A percentile compares a stretch with the other conserved stretches of the same genome.
phyloP scores from a whole-genome alignment of 2,888 invertebrate genomes.

The Euzetes globulus region DNA sequence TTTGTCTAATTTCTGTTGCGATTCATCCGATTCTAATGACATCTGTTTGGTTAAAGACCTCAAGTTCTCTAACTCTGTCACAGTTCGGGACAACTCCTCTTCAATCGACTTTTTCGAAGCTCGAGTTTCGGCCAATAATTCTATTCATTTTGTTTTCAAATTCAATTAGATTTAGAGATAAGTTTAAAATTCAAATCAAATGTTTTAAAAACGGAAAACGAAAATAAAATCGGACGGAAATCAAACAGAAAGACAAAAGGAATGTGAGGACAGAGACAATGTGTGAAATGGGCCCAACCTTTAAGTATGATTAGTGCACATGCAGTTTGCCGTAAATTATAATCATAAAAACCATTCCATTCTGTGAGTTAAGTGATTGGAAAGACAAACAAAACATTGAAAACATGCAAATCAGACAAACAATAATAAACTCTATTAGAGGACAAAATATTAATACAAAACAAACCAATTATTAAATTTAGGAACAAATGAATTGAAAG shows the following conservation, averaged over 20 bases:
- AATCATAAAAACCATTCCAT: constrained; percentile 15
- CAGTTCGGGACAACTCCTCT: constrained; percentile 8
- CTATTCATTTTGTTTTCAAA: neutral
- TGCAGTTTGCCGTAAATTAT: constrained; percentile 27
- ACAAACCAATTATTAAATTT: neutral
- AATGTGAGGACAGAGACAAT: neutral
- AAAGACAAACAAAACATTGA: neutral
- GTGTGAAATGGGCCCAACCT: neutral
- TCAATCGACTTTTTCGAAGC: constrained; percentile 17
- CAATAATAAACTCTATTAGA: neutral
- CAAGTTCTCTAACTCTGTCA: neutral
- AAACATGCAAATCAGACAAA: neutral
- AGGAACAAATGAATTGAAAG: no score
- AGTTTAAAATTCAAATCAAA: neutral
- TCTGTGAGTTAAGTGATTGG: neutral
- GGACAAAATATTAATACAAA: neutral
- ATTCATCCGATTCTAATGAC: neutral
- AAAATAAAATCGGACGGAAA: neutral
- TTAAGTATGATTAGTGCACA: constrained; percentile 24
- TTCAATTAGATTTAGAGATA: neutral
- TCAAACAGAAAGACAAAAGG: neutral
- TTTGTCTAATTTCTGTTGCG: neutral
- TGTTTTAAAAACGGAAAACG: neutral
- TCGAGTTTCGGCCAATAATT: constrained; percentile 23
- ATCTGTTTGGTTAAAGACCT: neutral